Percentiles rank a stretch among this genome's conserved stretches.
phyloP scores from a whole-genome alignment of 1,140 invertebrate genomes.

The Polypedilum vanderplanki region DNA sequence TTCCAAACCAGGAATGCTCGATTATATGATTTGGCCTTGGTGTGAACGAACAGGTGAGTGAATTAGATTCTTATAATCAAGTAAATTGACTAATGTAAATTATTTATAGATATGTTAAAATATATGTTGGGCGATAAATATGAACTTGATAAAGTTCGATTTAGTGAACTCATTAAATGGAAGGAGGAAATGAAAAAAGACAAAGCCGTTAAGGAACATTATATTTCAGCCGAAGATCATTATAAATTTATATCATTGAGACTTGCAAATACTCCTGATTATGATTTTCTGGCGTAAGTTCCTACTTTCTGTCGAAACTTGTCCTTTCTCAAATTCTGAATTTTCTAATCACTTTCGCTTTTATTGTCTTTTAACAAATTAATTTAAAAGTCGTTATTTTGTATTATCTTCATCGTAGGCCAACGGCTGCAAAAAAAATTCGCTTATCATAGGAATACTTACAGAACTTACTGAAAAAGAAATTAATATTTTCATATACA shows the following conservation, averaged over 20 bases:
- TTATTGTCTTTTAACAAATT: no score
- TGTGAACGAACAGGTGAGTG: slow-evolving; percentile 55
- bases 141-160: slow-evolving; percentile 39
- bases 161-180: slow-evolving; percentile 51
- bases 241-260: slow-evolving; percentile 62
- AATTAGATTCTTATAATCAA: slow-evolving; percentile 35
- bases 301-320: not conserved
- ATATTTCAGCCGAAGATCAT: slow-evolving; percentile 59
- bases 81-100: not conserved
- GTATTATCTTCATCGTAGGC: no score
- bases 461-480: no score
- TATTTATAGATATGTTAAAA: slow-evolving; percentile 36
- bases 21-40: slow-evolving; percentile 89
- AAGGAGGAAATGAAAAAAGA: slow-evolving; percentile 60
- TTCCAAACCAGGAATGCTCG: slow-evolving; percentile 67
- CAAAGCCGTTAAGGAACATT: slow-evolving; percentile 57
- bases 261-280: slow-evolving; percentile 58
- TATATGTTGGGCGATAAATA: slow-evolving; percentile 40
- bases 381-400: no score
- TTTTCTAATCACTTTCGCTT: no score
- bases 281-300: slow-evolving; percentile 51
- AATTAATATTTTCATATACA: no score
- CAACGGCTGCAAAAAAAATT: no score
- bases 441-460: no score
- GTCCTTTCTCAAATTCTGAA: no score